Conservation (phyloP, 2,888 invertebrate species). For the Amblyteles armatorius region DNA sequence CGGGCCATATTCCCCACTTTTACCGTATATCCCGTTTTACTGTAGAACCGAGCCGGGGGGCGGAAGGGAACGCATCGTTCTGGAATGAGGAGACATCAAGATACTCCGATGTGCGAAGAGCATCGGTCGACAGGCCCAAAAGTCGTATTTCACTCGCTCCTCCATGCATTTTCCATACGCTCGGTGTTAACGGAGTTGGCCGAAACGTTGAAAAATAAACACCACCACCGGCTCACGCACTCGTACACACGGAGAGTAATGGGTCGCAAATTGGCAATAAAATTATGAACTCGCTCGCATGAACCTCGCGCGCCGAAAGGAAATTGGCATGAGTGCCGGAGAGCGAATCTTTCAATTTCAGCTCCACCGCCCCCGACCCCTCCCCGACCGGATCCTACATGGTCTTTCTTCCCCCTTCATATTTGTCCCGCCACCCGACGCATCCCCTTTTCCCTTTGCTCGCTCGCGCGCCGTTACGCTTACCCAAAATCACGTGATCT, state of each 20-base stretch:
- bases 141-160: conserved; percentile 31
- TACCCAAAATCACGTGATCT: conserved; percentile 57
- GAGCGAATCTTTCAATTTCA: conserved; percentile 81
- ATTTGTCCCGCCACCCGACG: conserved; percentile 23
- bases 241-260: conserved; percentile 72
- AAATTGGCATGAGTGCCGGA: conserved; percentile 81
- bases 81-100: conserved; percentile 33
- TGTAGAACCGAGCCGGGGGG: conserved; percentile 34
- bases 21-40: conserved; percentile 4
- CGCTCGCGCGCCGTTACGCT: conserved; percentile 34
- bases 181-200: not conserved
- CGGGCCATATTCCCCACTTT: too few species aligned
- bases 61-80: conserved; percentile 12
- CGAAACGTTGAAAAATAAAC: conserved; percentile 40
- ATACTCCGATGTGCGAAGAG: not conserved
- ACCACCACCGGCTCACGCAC: conserved; percentile 35
- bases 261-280: conserved; percentile 82
- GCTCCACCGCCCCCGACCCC: conserved; percentile 66
- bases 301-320: conserved; percentile 75
- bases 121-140: conserved; percentile 5
- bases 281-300: conserved; percentile 78
- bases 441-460: conserved; percentile 9
- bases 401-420: conserved; percentile 26
- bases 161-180: not conserved
- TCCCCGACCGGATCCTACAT: conserved; percentile 41